Base-by-base conservation (phyloP, 2,113 vertebrate genomes). In the Polypterus senegalus region DNA sequence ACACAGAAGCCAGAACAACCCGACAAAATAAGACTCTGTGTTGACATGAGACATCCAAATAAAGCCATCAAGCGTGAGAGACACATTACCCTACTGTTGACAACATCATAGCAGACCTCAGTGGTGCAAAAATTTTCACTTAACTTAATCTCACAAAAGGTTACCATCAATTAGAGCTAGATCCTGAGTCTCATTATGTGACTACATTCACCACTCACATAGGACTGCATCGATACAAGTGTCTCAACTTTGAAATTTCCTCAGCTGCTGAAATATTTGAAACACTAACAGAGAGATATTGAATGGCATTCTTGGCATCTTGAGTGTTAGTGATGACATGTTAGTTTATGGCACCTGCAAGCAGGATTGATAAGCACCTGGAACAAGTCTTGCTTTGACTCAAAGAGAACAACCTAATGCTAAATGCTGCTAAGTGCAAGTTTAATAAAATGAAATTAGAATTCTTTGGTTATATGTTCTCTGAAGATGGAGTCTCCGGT, bases 81-180 rank as follows among this genome's bases (percentile, higher is more conserved):
- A 9, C 68, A 72, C 47, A 59, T 70, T 9, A 68, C 65, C 68
- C 70, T 3, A 72, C 66, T 1, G 65, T 69, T 44, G 63, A 74
- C 1, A 54, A 70, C 3, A 5, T 70, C n/a, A n/a, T n/a, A n/a
- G n/a, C n/a, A n/a, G n/a, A n/a, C n/a, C n/a, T n/a, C n/a, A n/a
- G n/a, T n/a, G 61, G 71, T 27, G 67, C 65, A 3, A 72, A 58
- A 3, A 57, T 65, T 0, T 69, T 72, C 9, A 70, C 68, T 5
- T 70, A 71, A n/a, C 46, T 70, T 2, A 61, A 69, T 8, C 48
- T 74, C 5, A 56, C 10, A 56, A 27, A 3, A 2, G 2, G 49
- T 5, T 75, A 73, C 2, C 63, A 71, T 46, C 63, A 56, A 56
- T 27, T 56, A 10, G 54, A 56, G 43, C 43, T 9, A 56, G 3